A percentile compares a stretch with the other conserved stretches of the same genome.
phyloP scores from a whole-genome alignment of 1,140 invertebrate genomes.

The Bombus turneri region DNA sequence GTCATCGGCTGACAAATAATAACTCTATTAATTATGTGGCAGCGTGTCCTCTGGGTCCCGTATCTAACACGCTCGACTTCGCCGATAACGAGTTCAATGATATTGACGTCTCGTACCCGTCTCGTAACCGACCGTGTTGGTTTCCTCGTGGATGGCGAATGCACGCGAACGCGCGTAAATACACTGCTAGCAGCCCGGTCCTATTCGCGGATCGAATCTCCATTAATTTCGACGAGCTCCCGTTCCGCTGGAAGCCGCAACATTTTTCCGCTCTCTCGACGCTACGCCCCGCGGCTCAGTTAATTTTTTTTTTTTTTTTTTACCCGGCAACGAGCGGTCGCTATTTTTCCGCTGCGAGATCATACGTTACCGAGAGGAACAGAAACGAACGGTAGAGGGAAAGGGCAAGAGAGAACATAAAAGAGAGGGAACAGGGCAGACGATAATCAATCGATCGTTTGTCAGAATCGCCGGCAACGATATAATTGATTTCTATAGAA shows the following conservation, averaged over 20 bases:
- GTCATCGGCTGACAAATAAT: constrained; percentile 57
- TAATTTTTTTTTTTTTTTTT: constrained; percentile 52
- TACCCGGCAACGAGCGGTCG: constrained; percentile 12
- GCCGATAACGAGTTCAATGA: constrained; percentile 60
- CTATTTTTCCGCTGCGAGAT: constrained; percentile 54
- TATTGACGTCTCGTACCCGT: not conserved
- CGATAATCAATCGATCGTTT: constrained; percentile 61
- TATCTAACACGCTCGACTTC: constrained; percentile 55
- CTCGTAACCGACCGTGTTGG: not conserved
- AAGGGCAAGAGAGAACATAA: too few relatives aligned
- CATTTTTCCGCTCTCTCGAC: constrained; percentile 58
- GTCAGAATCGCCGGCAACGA: constrained; percentile 22
- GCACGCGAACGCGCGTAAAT: not conserved
- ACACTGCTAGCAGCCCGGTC: not conserved
- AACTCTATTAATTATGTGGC: constrained; percentile 65
- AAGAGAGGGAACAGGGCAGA: not conserved
- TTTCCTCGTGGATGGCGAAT: not conserved
- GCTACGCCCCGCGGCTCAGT: constrained; percentile 36
- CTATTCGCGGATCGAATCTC: constrained; percentile 53
- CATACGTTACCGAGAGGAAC: constrained; percentile 36
- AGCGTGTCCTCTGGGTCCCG: not conserved
- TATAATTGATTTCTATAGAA: constrained; percentile 44
- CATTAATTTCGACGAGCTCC: constrained; percentile 58
- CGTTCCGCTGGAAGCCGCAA: constrained; percentile 38
- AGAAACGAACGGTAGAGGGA: not conserved